Percentiles rank a stretch among this genome's conserved stretches.
Conservation (phyloP, 2,888 invertebrate genomes). For the Baccha elongata region DNA sequence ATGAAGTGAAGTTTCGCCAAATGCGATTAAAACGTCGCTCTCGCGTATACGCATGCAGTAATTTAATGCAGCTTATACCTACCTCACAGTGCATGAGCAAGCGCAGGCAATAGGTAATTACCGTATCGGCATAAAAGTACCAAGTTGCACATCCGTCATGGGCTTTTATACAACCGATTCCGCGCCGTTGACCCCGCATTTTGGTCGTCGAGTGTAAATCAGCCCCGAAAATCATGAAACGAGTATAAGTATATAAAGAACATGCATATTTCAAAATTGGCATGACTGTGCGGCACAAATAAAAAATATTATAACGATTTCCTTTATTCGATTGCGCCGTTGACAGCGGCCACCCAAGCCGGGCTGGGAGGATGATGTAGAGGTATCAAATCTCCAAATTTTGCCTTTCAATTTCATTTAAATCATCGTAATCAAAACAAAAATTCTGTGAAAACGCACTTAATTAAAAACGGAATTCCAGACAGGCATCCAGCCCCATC, state of each 20-base stretch:
- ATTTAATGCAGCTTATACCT: conserved; percentile 74
- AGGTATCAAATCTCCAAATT: conserved; percentile 72
- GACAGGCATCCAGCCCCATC: conserved; percentile 57
- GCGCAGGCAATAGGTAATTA: conserved; percentile 51
- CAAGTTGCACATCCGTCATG: conserved; percentile 58
- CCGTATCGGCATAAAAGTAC: conserved; percentile 69
- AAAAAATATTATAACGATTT: conserved; percentile 48
- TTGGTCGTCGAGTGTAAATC: conserved; percentile 34
- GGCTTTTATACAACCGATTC: conserved; percentile 14
- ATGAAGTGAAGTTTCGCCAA: conserved; percentile 71
- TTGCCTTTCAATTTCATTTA: conserved; percentile 73
- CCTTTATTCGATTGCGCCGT: conserved; percentile 71
- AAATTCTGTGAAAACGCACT: conserved; percentile 74
- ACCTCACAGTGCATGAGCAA: conserved; percentile 42
- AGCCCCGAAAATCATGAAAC: conserved; percentile 24
- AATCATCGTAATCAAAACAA: conserved; percentile 73
- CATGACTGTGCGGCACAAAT: conserved; percentile 23
- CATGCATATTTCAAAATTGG: conserved; percentile 51
- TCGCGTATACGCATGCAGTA: conserved; percentile 47
- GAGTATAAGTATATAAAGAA: too few species aligned
- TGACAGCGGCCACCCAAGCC: conserved; percentile 71
- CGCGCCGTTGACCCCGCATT: conserved; percentile 18
- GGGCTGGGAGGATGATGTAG: conserved; percentile 4
- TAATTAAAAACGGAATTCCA: conserved; percentile 73
- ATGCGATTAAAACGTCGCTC: conserved; percentile 69